These are phyloP conservation scores for Metalampra italica DNA, from an alignment of 2,888 invertebrate genomes.

Conservation along the genomic window DNA sequence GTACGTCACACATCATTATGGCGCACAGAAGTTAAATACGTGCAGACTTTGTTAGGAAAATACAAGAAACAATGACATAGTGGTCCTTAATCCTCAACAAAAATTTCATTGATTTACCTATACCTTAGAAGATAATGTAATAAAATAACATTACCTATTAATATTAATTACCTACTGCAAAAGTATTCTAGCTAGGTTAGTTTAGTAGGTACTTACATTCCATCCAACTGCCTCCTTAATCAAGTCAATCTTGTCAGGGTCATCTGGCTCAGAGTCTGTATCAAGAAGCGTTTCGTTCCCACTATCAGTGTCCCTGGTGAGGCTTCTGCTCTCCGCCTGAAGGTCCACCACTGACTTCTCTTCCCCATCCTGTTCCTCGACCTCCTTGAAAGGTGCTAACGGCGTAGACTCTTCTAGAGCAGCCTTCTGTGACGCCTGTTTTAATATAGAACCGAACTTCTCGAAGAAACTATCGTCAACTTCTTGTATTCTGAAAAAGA, in stretches of 20 bases:
- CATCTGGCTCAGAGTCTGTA: constrained; percentile 83
- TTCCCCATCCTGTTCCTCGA: constrained; percentile 63
- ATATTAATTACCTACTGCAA: too few species aligned
- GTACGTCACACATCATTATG: too few species aligned
- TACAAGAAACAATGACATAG: too few species aligned
- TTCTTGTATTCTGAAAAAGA: constrained; percentile 84
- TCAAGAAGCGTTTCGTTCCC: constrained; percentile 79
- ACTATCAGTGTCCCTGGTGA: constrained; percentile 66
- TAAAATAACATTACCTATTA: too few species aligned
- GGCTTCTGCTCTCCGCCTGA: constrained; percentile 53
- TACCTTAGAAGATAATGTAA: too few species aligned
- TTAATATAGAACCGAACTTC: constrained; percentile 86
- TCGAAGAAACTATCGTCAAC: constrained; percentile 91
- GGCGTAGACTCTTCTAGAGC: constrained; percentile 77
- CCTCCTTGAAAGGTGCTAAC: constrained; percentile 70
- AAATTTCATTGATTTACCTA: too few species aligned
- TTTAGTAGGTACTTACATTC: constrained; percentile 81
- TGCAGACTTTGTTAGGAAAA: too few species aligned
- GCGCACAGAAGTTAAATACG: too few species aligned
- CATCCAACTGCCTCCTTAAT: constrained; percentile 82
- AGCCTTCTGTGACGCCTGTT: constrained; percentile 80
- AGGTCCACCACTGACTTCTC: constrained; percentile 51
- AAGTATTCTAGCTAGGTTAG: too few species aligned
- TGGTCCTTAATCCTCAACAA: too few species aligned
- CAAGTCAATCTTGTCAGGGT: constrained; percentile 80